phyloP scores from a whole-genome alignment of 2,797 vertebrate genomes.

The Manis pentadactyla region DNA sequence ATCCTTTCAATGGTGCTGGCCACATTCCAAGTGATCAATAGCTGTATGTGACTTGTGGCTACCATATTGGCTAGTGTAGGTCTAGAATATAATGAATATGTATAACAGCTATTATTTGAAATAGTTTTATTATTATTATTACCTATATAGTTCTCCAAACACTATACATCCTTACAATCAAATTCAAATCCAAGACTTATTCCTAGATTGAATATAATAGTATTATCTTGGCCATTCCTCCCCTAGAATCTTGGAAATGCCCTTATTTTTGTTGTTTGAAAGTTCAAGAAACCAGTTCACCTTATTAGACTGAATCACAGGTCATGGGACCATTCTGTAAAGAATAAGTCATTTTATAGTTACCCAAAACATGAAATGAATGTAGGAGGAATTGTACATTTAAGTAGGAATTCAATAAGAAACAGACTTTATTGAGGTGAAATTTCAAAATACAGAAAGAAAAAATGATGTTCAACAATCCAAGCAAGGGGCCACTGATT shows the following conservation, averaged over 20 bases:
- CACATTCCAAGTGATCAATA: conserved; percentile 6
- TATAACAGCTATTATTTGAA: neutral
- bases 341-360: conserved; percentile 23
- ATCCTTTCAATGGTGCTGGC: neutral
- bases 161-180: neutral
- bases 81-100: neutral
- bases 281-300: conserved; percentile 30
- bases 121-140: neutral
- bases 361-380: conserved; percentile 31
- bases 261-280: conserved; percentile 24
- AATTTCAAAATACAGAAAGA: neutral
- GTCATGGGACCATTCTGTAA: neutral
- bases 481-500: conserved; percentile 18
- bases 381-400: neutral
- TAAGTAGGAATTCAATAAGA: conserved; percentile 39
- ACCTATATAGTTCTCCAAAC: neutral
- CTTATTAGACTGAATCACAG: neutral
- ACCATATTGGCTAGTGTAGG: neutral
- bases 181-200: conserved; percentile 39
- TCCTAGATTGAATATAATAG: neutral
- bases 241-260: neutral
- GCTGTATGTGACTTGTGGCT: neutral
- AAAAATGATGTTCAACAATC: conserved; percentile 40
- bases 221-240: conserved; percentile 37
- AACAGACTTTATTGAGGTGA: conserved; percentile 36